phyloP scores from a whole-genome alignment of 1,140 invertebrate species.

The Drosophila willistoni region DNA sequence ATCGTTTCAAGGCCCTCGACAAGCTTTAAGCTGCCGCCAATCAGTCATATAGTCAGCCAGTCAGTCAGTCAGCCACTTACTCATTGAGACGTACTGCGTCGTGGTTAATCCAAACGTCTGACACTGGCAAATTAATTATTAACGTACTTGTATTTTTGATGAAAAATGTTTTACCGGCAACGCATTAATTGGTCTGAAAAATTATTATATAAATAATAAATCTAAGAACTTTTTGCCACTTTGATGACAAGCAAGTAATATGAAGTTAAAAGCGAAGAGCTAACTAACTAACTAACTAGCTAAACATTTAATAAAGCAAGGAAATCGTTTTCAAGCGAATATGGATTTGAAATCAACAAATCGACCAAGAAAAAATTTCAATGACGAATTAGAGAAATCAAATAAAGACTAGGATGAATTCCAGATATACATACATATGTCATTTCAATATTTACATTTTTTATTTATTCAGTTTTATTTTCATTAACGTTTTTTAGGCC shows the following conservation, averaged over 20 bases:
- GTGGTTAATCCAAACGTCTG: slow-evolving; percentile 4
- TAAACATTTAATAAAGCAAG: too few relatives aligned
- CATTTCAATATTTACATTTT: not conserved
- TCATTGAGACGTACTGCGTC: not conserved
- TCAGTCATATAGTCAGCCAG: slow-evolving; percentile 10
- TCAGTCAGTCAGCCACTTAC: not conserved
- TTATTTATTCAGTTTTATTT: too few relatives aligned
- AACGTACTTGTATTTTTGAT: slow-evolving; percentile 55
- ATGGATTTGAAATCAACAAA: too few relatives aligned
- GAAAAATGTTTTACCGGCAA: slow-evolving; percentile 40
- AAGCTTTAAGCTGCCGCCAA: slow-evolving; percentile 7
- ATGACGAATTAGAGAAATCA: too few relatives aligned
- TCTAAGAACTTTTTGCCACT: slow-evolving; percentile 34
- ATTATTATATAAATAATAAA: slow-evolving; percentile 62
- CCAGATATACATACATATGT: not conserved
- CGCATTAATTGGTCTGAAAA: slow-evolving; percentile 34
- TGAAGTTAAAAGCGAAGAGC: not conserved
- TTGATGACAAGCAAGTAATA: slow-evolving; percentile 24
- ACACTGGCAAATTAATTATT: slow-evolving; percentile 48
- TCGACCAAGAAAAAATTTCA: too few relatives aligned
- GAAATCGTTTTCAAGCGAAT: too few relatives aligned
- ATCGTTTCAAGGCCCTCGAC: slow-evolving; percentile 50
- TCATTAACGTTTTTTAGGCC: not conserved
- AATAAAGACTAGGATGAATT: too few relatives aligned
- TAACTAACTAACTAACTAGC: too few relatives aligned